phyloP scores from a whole-genome alignment of 2,888 invertebrate genomes.

The Pristionchus mayeri region DNA sequence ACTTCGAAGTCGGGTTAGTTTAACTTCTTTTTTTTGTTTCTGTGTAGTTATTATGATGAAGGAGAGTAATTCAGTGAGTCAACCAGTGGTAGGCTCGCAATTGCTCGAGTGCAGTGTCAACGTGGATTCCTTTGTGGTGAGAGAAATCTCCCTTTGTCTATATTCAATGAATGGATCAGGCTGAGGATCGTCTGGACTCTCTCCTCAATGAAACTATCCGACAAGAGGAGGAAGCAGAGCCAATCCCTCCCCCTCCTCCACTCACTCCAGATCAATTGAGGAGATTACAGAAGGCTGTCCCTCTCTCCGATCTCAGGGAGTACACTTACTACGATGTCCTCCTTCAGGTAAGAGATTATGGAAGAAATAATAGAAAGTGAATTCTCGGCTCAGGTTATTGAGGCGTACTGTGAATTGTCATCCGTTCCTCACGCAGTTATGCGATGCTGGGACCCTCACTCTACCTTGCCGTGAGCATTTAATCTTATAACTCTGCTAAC shows the following conservation, averaged over 20 bases:
- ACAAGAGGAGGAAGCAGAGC: background rate
- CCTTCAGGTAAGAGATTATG: background rate
- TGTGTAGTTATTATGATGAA: background rate
- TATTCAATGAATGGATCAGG: too few relatives aligned
- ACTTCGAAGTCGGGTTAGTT: too few relatives aligned
- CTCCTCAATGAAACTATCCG: background rate
- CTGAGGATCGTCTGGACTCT: background rate
- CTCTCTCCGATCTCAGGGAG: background rate
- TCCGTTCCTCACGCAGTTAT: background rate
- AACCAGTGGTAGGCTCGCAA: too few relatives aligned
- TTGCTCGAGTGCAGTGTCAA: background rate
- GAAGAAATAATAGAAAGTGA: background rate
- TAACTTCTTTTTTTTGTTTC: too few relatives aligned
- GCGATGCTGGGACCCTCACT: conserved; percentile 17
- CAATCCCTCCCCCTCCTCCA: background rate
- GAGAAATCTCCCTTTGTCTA: background rate
- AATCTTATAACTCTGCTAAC: background rate
- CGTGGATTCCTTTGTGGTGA: background rate
- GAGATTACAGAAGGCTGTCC: background rate
- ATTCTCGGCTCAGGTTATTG: background rate
- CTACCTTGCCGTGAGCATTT: background rate
- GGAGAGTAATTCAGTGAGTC: background rate
- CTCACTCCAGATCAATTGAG: background rate
- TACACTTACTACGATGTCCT: background rate
- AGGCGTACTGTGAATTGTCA: background rate